Evolutionary conservation across 2,113 vertebrate genomes (phyloP).

Genomic region (Hydrolagus affinis): DNA sequence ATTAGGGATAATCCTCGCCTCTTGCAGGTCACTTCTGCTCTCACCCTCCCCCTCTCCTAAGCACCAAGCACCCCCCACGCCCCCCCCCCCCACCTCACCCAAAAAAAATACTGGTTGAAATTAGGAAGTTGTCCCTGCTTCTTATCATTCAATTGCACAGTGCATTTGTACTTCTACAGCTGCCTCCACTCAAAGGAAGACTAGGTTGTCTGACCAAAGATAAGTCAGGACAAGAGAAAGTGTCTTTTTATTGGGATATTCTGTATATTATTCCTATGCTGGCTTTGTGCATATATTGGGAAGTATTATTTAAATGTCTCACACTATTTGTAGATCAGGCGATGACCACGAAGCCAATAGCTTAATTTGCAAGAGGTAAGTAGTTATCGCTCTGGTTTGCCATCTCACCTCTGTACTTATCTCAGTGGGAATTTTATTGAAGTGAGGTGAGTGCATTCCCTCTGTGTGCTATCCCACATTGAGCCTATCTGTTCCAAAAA

Average conservation of each 20-base stretch:
- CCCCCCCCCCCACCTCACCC: background rate
- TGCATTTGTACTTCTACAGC: background rate
- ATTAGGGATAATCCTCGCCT: background rate
- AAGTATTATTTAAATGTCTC: background rate
- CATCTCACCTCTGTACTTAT: slow-evolving; percentile 20
- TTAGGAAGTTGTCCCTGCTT: background rate
- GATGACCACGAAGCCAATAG: slow-evolving; percentile 5
- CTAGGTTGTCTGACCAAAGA: background rate
- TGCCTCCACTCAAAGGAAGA: background rate
- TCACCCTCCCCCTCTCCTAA: background rate
- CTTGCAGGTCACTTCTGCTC: background rate
- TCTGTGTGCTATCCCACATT: background rate
- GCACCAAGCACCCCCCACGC: no score
- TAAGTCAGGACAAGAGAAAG: background rate
- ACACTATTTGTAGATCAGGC: background rate
- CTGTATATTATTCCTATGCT: background rate
- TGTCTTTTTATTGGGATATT: background rate
- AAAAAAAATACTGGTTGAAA: no score
- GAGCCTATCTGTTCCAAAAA: background rate
- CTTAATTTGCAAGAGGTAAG: slow-evolving; percentile 43
- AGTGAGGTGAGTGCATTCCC: background rate
- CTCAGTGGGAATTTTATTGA: background rate
- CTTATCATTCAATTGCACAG: background rate
- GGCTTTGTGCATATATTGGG: background rate
- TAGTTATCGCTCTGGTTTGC: slow-evolving; percentile 42